A percentile compares a stretch with the other conserved stretches of the same genome.
These are phyloP conservation scores for Oceanodroma tethys DNA, from an alignment of 2,113 vertebrate species.

Conservation along the genomic window DNA sequence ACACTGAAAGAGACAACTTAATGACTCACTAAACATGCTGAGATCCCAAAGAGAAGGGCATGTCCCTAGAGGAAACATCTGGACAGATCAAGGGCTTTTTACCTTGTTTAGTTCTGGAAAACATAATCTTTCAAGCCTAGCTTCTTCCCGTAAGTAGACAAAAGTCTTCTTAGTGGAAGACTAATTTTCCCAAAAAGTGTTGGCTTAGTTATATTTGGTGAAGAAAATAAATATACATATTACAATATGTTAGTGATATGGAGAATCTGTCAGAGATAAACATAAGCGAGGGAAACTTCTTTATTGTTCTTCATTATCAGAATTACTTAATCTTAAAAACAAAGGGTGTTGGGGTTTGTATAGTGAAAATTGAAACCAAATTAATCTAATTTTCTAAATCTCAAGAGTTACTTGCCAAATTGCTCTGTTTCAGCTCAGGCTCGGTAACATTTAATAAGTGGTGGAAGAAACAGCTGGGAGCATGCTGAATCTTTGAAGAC, in stretches of 20 bases:
- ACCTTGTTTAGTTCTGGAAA: neutral
- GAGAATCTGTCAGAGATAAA: neutral
- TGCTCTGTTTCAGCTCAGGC: neutral
- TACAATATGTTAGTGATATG: neutral
- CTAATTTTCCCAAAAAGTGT: neutral
- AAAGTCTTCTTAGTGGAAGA: neutral
- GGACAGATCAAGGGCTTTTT: conserved; percentile 5
- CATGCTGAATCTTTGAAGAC: neutral
- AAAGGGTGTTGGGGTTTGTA: neutral
- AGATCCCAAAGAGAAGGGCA: neutral
- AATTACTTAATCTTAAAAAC: neutral
- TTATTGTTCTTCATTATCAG: neutral
- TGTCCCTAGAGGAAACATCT: conserved; percentile 34
- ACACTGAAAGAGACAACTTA: neutral
- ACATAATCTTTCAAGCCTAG: neutral
- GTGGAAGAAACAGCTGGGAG: neutral
- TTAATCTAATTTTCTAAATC: neutral
- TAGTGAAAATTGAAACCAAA: neutral
- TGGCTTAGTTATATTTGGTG: neutral
- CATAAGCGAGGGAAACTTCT: neutral
- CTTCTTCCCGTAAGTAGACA: neutral
- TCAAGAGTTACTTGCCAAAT: neutral
- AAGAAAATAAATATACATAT: neutral
- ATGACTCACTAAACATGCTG: neutral
- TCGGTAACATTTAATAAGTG: neutral